phyloP scores from a whole-genome alignment of 2,797 vertebrate genomes.

The Brotogeris chrysoptera region DNA sequence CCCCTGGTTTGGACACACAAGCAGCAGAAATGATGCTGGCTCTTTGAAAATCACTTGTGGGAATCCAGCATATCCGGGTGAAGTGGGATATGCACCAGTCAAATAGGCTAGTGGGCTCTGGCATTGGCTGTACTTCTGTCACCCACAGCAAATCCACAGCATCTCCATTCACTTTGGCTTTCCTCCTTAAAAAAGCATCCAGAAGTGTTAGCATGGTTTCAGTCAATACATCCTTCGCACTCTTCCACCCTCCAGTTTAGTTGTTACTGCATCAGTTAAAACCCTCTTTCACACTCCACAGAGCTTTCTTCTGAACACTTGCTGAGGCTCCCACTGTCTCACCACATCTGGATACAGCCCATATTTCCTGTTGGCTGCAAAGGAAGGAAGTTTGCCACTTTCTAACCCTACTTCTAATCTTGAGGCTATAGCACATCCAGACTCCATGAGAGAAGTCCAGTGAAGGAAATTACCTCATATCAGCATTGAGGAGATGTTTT shows the following conservation, averaged over 20 bases:
- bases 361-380: background rate
- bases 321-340: background rate
- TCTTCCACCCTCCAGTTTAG: background rate
- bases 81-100: background rate
- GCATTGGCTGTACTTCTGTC: background rate
- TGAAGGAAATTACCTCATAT: conserved; percentile 11
- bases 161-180: background rate
- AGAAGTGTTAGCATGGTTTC: background rate
- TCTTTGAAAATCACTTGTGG: background rate
- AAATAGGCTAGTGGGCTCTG: background rate
- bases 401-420: background rate
- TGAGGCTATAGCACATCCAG: background rate
- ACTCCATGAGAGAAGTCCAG: background rate
- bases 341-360: background rate
- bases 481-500: background rate
- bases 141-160: background rate
- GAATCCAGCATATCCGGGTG: background rate
- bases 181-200: background rate
- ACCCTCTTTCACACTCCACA: background rate
- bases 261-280: background rate
- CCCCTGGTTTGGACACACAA: background rate
- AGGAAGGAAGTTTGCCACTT: conserved; percentile 6
- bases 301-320: background rate
- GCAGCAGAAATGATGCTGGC: background rate
- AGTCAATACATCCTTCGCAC: background rate